phyloP scores from a whole-genome alignment of 2,797 vertebrate genomes.

The Limnodromus scolopaceus region DNA sequence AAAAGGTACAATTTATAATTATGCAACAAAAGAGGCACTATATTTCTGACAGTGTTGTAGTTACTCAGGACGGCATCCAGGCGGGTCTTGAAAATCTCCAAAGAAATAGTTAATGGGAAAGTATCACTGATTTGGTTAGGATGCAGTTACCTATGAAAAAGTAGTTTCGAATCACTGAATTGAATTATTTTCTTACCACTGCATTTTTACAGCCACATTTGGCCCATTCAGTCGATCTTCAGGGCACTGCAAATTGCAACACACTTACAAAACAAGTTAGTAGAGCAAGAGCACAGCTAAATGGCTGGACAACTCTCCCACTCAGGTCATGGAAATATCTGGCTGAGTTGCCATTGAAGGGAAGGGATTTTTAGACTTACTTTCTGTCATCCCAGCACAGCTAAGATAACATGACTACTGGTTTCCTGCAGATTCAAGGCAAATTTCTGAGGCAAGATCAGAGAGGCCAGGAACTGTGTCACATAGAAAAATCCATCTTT shows the following conservation, averaged over 20 bases:
- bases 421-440: not conserved
- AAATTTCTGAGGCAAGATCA: not conserved
- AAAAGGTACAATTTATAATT: not conserved
- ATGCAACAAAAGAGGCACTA: not conserved
- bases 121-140: not conserved
- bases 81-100: no score
- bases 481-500: not conserved
- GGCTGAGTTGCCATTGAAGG: not conserved
- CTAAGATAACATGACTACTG: not conserved
- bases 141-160: not conserved
- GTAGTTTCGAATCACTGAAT: not conserved
- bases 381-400: not conserved
- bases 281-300: not conserved
- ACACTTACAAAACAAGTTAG: not conserved
- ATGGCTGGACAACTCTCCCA: not conserved
- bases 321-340: not conserved
- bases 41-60: not conserved
- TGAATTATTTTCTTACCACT: not conserved
- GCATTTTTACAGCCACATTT: not conserved
- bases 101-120: not conserved
- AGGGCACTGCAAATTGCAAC: not conserved
- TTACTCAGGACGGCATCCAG: no score
- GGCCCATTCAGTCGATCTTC: not conserved
- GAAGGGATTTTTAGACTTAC: not conserved
- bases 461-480: not conserved